A percentile compares a stretch with the other conserved stretches of the same genome.
Conservation (phyloP, 2,888 invertebrate genomes). For the Beris chalybata region DNA sequence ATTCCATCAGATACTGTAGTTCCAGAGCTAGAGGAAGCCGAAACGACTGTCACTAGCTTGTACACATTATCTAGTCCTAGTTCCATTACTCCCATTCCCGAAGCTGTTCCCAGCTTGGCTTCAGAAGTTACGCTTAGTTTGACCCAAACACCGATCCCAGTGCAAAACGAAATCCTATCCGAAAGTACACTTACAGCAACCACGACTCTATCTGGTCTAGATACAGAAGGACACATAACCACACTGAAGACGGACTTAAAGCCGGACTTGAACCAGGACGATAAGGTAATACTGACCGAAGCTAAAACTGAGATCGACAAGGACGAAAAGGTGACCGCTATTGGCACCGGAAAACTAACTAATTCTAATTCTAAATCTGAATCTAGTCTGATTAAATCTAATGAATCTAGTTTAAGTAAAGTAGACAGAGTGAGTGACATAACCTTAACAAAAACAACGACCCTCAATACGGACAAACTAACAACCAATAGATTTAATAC, state of each 20-base stretch:
- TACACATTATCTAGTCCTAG: conserved; percentile 2
- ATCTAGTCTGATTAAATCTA: conserved; percentile 45
- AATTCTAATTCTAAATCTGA: conserved; percentile 41
- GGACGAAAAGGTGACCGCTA: background rate
- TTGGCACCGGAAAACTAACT: conserved; percentile 32
- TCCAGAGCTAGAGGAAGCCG: conserved; percentile 4
- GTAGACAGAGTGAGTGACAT: conserved; percentile 36
- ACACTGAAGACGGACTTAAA: conserved; percentile 12
- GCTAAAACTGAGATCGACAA: conserved; percentile 19
- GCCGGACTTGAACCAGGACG: conserved; percentile 13
- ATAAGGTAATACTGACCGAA: conserved; percentile 32
- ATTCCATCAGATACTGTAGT: conserved; percentile 7
- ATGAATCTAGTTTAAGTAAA: conserved; percentile 38
- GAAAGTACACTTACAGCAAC: conserved; percentile 41
- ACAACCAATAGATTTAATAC: conserved; percentile 38
- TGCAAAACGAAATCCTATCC: conserved; percentile 24
- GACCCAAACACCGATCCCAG: background rate
- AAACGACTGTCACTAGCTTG: conserved; percentile 1
- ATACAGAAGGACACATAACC: conserved; percentile 38
- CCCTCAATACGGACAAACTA: conserved; percentile 34
- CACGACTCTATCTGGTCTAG: conserved; percentile 44
- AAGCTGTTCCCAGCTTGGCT: background rate
- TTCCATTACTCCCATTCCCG: background rate
- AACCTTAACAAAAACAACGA: conserved; percentile 44
- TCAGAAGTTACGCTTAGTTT: background rate